Evolutionary conservation across 2,888 invertebrate species (phyloP).

Genomic region (Hydropsyche betteni): DNA sequence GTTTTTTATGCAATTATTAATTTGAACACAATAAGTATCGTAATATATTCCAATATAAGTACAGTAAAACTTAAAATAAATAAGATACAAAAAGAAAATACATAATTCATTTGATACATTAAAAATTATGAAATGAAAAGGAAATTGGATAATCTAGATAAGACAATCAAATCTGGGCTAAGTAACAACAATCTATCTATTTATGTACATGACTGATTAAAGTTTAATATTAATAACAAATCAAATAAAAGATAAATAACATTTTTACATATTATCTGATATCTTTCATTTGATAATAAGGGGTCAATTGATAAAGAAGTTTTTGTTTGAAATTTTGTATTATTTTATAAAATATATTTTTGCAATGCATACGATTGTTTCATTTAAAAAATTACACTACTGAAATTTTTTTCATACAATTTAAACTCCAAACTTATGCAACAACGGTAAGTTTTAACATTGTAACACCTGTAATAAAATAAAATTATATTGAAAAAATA

Average conservation of each 20-base stretch:
- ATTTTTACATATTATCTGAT: not conserved
- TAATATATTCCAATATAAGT: no score
- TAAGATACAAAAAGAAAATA: no score
- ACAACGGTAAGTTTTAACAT: not conserved
- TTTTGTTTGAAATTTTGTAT: no score
- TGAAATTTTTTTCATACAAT: not conserved
- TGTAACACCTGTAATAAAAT: constrained; percentile 7
- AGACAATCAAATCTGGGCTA: not conserved
- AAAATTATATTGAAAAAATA: not conserved
- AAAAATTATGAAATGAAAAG: no score
- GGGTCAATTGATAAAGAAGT: no score
- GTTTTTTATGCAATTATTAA: no score
- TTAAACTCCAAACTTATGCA: no score
- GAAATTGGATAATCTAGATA: not conserved
- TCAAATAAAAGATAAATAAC: not conserved
- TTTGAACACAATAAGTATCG: no score
- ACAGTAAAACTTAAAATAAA: no score
- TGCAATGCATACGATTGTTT: not conserved
- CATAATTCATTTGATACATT: no score
- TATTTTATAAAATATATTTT: no score
- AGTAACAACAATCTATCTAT: not conserved
- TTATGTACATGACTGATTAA: not conserved
- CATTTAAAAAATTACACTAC: not conserved
- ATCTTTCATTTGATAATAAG: no score
- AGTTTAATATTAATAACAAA: not conserved